Conservation (phyloP, 2,113 vertebrate genomes). For the Numida meleagris region DNA sequence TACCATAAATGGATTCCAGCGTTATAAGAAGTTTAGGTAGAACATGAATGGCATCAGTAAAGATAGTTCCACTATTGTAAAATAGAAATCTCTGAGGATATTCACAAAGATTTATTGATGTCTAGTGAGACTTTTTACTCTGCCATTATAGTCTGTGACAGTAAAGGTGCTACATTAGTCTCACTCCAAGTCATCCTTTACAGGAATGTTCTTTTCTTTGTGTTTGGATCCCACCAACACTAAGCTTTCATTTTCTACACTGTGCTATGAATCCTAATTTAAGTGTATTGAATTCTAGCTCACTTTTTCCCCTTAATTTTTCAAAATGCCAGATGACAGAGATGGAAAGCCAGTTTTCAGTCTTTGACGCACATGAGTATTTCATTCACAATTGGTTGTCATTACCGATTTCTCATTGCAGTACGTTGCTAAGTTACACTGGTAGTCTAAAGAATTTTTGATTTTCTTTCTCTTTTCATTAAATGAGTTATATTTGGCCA, state of each 20-base stretch:
- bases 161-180: neutral
- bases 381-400: neutral
- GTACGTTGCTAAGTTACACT: neutral
- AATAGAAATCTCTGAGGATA: neutral
- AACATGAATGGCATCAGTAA: neutral
- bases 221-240: neutral
- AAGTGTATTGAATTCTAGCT: neutral
- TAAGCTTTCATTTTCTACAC: neutral
- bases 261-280: neutral
- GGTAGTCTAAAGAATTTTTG: conserved; percentile 3
- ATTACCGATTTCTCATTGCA: neutral
- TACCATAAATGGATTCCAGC: neutral
- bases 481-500: conserved; percentile 2
- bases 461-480: neutral
- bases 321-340: neutral
- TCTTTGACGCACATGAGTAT: neutral
- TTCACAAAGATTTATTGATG: neutral
- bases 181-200: neutral
- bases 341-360: neutral
- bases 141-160: neutral
- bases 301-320: neutral
- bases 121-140: neutral
- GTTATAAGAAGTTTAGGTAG: neutral
- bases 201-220: neutral
- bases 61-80: neutral